Conservation (phyloP, 2,888 invertebrate genomes). For the Philereme vetulata region DNA sequence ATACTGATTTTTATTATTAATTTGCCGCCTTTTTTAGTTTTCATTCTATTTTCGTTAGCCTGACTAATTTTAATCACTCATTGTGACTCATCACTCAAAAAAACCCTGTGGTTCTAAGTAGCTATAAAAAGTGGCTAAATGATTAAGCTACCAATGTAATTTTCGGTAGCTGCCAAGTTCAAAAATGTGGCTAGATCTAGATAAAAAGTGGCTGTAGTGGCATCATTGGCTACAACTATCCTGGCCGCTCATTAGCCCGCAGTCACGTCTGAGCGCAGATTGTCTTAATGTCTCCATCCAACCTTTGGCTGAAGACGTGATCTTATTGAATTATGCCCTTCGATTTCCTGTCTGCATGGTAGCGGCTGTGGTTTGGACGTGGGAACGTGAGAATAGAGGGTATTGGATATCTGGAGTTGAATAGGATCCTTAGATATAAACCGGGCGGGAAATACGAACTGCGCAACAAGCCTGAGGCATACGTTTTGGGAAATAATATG, state of each 20-base stretch:
- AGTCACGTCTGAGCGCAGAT: conserved; percentile 43
- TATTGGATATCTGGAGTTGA: conserved; percentile 19
- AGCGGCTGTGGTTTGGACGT: conserved; percentile 21
- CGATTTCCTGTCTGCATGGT: conserved; percentile 34
- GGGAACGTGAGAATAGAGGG: conserved; percentile 12
- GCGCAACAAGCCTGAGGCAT: too few species aligned
- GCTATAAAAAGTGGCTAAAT: too few species aligned
- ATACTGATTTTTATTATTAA: too few species aligned
- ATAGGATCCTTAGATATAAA: conserved; percentile 8
- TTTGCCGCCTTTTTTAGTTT: too few species aligned
- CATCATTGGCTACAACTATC: conserved; percentile 11
- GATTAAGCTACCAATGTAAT: too few species aligned
- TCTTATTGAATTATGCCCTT: conserved; percentile 42
- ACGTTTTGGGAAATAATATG: too few species aligned
- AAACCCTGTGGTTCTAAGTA: too few species aligned
- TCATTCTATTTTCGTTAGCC: too few species aligned
- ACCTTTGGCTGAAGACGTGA: conserved; percentile 32
- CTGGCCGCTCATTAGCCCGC: conserved; percentile 23
- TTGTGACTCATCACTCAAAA: too few species aligned
- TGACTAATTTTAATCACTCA: too few species aligned
- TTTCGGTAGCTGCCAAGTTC: too few species aligned
- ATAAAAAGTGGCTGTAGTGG: not conserved
- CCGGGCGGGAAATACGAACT: not conserved
- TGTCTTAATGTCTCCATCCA: conserved; percentile 43
- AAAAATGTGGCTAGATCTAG: too few species aligned